A percentile compares a stretch with the other conserved stretches of the same genome.
Conservation (phyloP, 1,140 invertebrate genomes). For the Bombus pyrosoma region DNA sequence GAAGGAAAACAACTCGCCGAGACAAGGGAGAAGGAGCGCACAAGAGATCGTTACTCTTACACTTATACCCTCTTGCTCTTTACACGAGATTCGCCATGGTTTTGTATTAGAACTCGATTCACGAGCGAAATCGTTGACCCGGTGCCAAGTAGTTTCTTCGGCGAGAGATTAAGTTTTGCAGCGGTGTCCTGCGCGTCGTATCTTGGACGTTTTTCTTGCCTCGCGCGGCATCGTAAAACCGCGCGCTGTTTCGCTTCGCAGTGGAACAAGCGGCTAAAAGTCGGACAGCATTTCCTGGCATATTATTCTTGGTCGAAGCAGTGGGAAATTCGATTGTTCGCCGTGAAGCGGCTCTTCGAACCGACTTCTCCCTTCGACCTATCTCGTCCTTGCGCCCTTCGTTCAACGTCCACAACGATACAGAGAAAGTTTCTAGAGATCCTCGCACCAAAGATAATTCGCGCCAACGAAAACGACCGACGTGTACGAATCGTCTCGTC, state of each 20-base stretch:
- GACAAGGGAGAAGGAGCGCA: not conserved
- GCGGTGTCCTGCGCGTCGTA: too few relatives aligned
- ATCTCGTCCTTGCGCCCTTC: too few relatives aligned
- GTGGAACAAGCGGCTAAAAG: not conserved
- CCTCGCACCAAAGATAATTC: too few relatives aligned
- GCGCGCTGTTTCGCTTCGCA: not conserved
- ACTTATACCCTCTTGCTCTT: slow-evolving; percentile 1
- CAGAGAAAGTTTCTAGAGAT: too few relatives aligned
- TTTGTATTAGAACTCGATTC: slow-evolving; percentile 16
- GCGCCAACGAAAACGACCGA: too few relatives aligned
- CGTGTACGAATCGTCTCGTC: too few relatives aligned
- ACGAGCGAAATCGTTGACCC: slow-evolving; percentile 34
- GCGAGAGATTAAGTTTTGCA: slow-evolving; percentile 14
- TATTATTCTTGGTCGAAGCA: slow-evolving; percentile 11
- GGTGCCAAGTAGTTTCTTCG: slow-evolving; percentile 35
- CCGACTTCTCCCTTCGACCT: too few relatives aligned
- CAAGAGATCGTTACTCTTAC: slow-evolving; percentile 1
- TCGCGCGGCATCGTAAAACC: not conserved
- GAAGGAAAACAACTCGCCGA: too few relatives aligned
- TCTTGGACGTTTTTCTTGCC: not conserved
- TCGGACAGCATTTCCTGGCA: not conserved
- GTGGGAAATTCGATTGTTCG: slow-evolving; percentile 2
- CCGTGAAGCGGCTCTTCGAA: not conserved
- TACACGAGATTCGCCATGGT: slow-evolving; percentile 8
- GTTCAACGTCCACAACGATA: too few relatives aligned